Conservation (phyloP, 2,797 vertebrate genomes). For the Pantherophis vulpinus region DNA sequence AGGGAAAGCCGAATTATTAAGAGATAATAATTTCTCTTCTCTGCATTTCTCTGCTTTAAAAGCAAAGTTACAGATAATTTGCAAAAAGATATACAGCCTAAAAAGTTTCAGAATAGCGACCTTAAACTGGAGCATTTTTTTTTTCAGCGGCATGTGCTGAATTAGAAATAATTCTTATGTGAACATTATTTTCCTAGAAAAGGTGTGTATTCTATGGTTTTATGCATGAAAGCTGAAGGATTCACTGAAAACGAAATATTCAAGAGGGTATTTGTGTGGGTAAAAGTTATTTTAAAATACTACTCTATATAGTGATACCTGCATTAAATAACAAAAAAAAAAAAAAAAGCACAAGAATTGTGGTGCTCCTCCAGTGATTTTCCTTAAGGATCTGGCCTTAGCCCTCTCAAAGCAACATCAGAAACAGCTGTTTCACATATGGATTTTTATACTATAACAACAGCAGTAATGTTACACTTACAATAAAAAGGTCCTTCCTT, state of each 20-base stretch:
- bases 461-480: neutral
- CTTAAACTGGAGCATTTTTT: neutral
- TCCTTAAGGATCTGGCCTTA: neutral
- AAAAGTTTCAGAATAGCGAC: neutral
- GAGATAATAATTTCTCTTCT: neutral
- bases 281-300: neutral
- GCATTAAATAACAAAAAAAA: neutral
- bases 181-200: neutral
- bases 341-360: neutral
- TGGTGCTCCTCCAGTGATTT: neutral
- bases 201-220: neutral
- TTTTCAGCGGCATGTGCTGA: neutral
- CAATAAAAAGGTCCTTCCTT: neutral
- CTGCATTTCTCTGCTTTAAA: neutral
- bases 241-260: neutral
- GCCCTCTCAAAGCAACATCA: neutral
- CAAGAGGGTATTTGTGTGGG: too few species aligned
- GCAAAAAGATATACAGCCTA: neutral
- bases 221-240: neutral
- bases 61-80: slow-evolving; percentile 3
- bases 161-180: neutral
- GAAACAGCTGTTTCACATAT: neutral
- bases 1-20: neutral
- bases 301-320: neutral
- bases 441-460: neutral